Base-by-base conservation (phyloP, 1,140 invertebrate genomes). In the roundworm (Caenorhabditis elegans) region DNA sequence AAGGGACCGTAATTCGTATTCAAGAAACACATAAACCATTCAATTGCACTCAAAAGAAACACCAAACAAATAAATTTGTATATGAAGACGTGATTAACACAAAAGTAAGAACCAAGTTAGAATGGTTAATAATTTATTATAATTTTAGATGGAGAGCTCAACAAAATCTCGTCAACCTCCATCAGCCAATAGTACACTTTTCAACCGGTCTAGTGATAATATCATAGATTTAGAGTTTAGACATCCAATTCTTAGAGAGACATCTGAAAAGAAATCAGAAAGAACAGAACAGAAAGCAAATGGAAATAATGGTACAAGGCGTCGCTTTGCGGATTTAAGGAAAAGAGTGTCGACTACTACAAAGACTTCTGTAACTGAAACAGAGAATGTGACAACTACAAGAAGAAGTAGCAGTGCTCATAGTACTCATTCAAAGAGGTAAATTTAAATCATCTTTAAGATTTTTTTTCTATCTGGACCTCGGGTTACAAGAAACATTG, bases 191-290 rank as follows among this genome's bases (percentile, higher is more conserved):
- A 39, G 34, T 34, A 70, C 60, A 22, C n/a, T 70, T 8, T 70
- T 70, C 34, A 70, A 70, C n/a, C 31, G 60, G n/a, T 70, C 60
- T 39, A 70, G 60, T 24, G 60, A 70, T 22, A 70, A 70, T 39
- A 70, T 70, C 60, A 39, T 70, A 70, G 60, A 70, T 70, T 70
- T 70, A 70, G 60, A 70, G 43, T 70, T 70, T 22, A 70, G 60
- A 39, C 60, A 70, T 70, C 60, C 60, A 39, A 43, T 70, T 11
- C 34, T 70, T 11, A n/a, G 36, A 19, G 60, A 70, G 22, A 70
- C 60, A 70, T 70, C 34, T 24, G 60, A 70, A 10, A 70, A 70
- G 22, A 70, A 31, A 70, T 70, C 34, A 39, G 60, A 70, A 10
- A 70, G 43, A 2, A 34, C 34, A 19, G n/a, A 70, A 17, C 60